Percentiles rank a stretch among this genome's conserved stretches.
Evolutionary conservation across 2,888 invertebrate species (phyloP).

Genomic region (Diabrotica balteata): DNA sequence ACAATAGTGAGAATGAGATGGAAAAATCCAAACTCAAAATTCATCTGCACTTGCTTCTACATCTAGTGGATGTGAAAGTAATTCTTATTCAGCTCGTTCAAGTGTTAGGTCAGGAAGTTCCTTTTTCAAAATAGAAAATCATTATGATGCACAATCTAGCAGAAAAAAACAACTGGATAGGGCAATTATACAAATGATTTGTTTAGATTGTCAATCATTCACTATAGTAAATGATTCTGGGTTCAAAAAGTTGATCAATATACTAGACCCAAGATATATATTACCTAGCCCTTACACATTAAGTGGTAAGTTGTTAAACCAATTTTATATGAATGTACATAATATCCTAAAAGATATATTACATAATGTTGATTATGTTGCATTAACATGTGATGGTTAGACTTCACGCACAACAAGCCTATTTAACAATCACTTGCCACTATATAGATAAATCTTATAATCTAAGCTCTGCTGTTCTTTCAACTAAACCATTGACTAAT

Average conservation of each 20-base stretch:
- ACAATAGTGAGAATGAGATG: too few species aligned
- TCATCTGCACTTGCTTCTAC: too few species aligned
- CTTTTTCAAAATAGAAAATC: slow-evolving; percentile 22
- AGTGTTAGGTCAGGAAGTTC: slow-evolving; percentile 25
- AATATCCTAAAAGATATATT: slow-evolving; percentile 26
- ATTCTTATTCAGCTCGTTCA: neutral
- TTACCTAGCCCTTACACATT: slow-evolving; percentile 17
- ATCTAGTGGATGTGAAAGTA: neutral
- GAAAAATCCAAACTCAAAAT: too few species aligned
- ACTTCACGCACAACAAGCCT: slow-evolving; percentile 19
- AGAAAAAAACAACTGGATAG: slow-evolving; percentile 18
- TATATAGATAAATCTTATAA: slow-evolving; percentile 5
- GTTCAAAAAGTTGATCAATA: neutral
- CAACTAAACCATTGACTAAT: neutral
- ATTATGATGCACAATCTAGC: slow-evolving; percentile 27
- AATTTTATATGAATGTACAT: slow-evolving; percentile 5
- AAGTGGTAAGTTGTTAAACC: slow-evolving; percentile 22
- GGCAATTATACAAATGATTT: slow-evolving; percentile 10
- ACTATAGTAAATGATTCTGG: slow-evolving; percentile 15
- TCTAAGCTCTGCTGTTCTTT: neutral
- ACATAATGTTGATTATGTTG: slow-evolving; percentile 22
- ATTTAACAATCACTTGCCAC: slow-evolving; percentile 26
- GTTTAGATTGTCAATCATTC: slow-evolving; percentile 12
- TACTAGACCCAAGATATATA: slow-evolving; percentile 15
- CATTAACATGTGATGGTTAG: slow-evolving; percentile 28